Evolutionary conservation across 2,113 vertebrate genomes (phyloP), one percentile per base, ranked within the genome.

Genomic region (Pollachius pollachius): DNA sequence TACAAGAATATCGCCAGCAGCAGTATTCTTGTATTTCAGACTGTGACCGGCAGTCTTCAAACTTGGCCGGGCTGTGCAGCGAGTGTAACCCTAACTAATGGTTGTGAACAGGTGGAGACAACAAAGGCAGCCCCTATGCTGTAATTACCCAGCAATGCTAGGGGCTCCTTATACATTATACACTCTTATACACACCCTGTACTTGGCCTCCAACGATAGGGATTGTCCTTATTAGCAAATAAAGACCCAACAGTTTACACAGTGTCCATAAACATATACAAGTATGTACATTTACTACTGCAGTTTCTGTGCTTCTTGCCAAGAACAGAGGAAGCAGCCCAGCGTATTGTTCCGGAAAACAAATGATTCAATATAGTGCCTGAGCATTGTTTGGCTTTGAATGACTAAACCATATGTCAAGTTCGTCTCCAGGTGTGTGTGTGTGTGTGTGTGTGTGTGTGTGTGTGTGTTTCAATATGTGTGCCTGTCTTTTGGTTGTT

Each of bases 311-410:
- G 27, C 41, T 78, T 41, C 59, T 58, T 7, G 83, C 79, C 76
- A 83, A 81, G 82, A 62, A 37, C 18, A 66, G 62, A 87, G 86
- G 86, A 88, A 88, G 66, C 85, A 84, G 82, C 77, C 78, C 83
- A 78, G 76, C 67, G 72, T 65, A 48, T 0, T 2, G 41, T 72
- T 17, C 23, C 67, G 66, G 77, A 81, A 84, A 87, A 61, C 54
- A 60, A 27, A 84, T 82, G 81, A 87, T 82, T 72, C 78, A 72
- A 13, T 58, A 84, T 71, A 61, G 73, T 76, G 69, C 78, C 84
- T 81, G 62, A 71, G 80, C 70, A 65, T 72, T 72, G 70, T 72
- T 65, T 83, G 73, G 78, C 69, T 72, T 77, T 60, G 76, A 77
- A 83, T 74, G 81, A 82, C 62, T 72, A 75, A 81, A 84, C 70